Percentiles rank a stretch among this genome's conserved stretches.
These are phyloP conservation scores for Maconellicoccus hirsutus DNA, from an alignment of 1,140 invertebrate genomes.

Conservation along the genomic window DNA sequence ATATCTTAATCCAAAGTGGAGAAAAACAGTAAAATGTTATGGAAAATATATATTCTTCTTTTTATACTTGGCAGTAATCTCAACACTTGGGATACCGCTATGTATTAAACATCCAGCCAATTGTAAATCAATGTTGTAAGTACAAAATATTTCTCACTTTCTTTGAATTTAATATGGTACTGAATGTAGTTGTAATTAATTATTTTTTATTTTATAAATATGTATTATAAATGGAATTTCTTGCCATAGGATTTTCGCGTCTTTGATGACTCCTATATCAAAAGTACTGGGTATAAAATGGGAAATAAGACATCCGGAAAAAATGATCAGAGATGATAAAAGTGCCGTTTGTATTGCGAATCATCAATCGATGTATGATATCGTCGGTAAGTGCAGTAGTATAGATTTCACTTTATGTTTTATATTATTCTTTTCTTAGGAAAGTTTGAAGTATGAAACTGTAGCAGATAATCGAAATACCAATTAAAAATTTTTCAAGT, in stretches of 20 bases:
- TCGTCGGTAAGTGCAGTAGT: constrained; percentile 37
- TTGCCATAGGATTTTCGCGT: not conserved
- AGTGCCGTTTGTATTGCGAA: constrained; percentile 39
- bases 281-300: constrained; percentile 36
- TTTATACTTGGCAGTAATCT: not conserved
- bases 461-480: no score
- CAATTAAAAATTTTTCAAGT: no score
- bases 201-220: no score
- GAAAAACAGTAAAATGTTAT: not conserved
- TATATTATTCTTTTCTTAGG: no score
- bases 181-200: no score
- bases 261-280: not conserved
- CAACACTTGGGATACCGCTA: not conserved
- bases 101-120: not conserved
- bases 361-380: constrained; percentile 42
- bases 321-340: constrained; percentile 31
- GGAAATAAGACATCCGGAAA: constrained; percentile 37
- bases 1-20: not conserved
- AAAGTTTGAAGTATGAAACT: no score
- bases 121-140: not conserved
- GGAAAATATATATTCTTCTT: not conserved
- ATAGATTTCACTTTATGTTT: no score
- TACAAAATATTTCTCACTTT: no score
- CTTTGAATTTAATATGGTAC: no score
- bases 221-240: no score